phyloP scores from a whole-genome alignment of 2,888 invertebrate species.

The Acronicta aceris region DNA sequence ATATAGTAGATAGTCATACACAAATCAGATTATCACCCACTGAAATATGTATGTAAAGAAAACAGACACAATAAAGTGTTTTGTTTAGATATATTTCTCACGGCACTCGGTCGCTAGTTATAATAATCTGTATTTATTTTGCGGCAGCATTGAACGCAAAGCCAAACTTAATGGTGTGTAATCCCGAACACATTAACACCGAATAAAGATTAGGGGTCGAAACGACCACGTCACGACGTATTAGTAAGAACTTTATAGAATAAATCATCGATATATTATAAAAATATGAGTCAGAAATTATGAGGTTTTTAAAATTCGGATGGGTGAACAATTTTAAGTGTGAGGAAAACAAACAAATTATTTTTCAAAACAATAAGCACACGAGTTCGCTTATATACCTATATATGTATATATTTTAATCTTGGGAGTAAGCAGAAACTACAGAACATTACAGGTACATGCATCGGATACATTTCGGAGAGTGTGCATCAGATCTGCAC shows the following conservation, averaged over 20 bases:
- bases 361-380: too few species aligned
- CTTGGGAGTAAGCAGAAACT: too few species aligned
- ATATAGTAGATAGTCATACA: too few species aligned
- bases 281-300: background rate
- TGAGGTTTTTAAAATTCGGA: background rate
- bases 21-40: background rate
- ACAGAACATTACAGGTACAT: too few species aligned
- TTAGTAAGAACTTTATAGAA: conserved; percentile 55
- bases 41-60: background rate
- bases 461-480: too few species aligned
- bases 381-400: too few species aligned
- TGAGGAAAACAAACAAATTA: too few species aligned
- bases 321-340: too few species aligned
- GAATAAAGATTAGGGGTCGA: conserved; percentile 77
- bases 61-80: conserved; percentile 33
- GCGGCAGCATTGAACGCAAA: conserved; percentile 73
- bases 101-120: conserved; percentile 78
- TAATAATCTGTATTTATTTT: conserved; percentile 87
- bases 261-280: conserved; percentile 37
- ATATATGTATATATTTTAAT: too few species aligned
- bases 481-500: too few species aligned
- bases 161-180: conserved; percentile 83
- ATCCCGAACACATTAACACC: conserved; percentile 84
- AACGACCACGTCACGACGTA: conserved; percentile 66
- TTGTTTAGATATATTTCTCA: conserved; percentile 75